Evolutionary conservation across 2,888 invertebrate genomes (phyloP).

Genomic region (Papilio gigon): DNA sequence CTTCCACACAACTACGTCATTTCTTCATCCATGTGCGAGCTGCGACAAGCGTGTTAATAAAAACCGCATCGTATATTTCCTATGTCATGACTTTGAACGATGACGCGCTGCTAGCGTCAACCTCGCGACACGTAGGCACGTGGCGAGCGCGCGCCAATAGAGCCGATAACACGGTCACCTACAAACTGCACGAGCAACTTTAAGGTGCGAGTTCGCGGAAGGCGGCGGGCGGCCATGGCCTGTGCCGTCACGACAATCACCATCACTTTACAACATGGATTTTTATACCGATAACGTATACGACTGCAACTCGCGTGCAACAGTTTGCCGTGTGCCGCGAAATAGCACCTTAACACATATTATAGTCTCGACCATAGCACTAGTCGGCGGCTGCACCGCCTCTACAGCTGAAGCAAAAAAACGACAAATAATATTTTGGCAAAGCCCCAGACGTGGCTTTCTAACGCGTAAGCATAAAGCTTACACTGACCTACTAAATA

Average conservation of each 20-base stretch:
- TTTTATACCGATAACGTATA: too few relatives aligned
- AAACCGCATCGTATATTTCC: background rate
- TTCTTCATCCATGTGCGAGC: too few relatives aligned
- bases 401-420: conserved; percentile 25
- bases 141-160: background rate
- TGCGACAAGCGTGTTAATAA: background rate
- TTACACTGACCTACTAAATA: conserved; percentile 11
- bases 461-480: background rate
- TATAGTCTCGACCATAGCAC: background rate
- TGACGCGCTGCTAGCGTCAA: conserved; percentile 17
- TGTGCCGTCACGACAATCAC: too few relatives aligned
- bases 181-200: background rate
- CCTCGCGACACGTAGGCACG: background rate
- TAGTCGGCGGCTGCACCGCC: background rate
- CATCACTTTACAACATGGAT: too few relatives aligned
- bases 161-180: conserved; percentile 17
- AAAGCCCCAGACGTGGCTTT: conserved; percentile 9
- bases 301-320: too few relatives aligned
- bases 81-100: background rate
- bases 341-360: conserved; percentile 13
- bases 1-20: too few relatives aligned
- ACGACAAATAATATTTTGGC: conserved; percentile 26
- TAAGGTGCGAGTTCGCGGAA: too few relatives aligned
- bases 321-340: too few relatives aligned
- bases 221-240: too few relatives aligned